Base-by-base conservation (phyloP, 1,140 invertebrate genomes). In the Drosophila bifasciata region DNA sequence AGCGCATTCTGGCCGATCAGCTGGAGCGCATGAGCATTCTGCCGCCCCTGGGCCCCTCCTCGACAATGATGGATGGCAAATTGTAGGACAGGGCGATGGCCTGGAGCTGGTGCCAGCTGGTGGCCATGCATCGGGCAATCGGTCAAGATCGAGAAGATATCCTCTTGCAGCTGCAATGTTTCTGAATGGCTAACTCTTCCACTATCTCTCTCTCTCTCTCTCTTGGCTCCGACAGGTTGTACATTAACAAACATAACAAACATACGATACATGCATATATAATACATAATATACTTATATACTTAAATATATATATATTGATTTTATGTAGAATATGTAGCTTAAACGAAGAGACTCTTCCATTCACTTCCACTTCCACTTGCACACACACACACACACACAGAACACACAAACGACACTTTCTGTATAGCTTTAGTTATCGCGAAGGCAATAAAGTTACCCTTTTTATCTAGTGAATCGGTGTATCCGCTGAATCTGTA, bases 1-100 rank as follows among this genome's bases (percentile, higher is more conserved):
- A 94, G 72, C 93, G 93, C 41, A 91, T 92, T 70, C 91, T 94
- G 13, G 93, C 93, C 55, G 93, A 94, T 83, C 93, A 94, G 81
- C 41, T 92, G 48, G 91, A 92, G 40, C 74, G 77, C 16, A 85
- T 91, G 80, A 79, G 80, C 19, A 40, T 80, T 39, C 28, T 44
- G n/a, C 39, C 36, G n/a, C 28, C 51, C 3, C 58, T 13, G 23
- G 55, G 71, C 3, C 45, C 32, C 23, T 48, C 40, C 5, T 16
- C 49, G 28, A 11, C 5, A 9, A 17, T 21, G 39, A 48, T 60
- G 15, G 69, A 75, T 3, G 23, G 46, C 15, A 85, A 85, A 28
- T 75, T 85, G 77, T 85, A 86, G 81, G 81, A 88, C 83, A 86
- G 81, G 81, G 77, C 56, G 49, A 44, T 86, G 61, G 83, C 81